Evolutionary conservation across 2,113 vertebrate species (phyloP).

Genomic region (Callionymus lyra): DNA sequence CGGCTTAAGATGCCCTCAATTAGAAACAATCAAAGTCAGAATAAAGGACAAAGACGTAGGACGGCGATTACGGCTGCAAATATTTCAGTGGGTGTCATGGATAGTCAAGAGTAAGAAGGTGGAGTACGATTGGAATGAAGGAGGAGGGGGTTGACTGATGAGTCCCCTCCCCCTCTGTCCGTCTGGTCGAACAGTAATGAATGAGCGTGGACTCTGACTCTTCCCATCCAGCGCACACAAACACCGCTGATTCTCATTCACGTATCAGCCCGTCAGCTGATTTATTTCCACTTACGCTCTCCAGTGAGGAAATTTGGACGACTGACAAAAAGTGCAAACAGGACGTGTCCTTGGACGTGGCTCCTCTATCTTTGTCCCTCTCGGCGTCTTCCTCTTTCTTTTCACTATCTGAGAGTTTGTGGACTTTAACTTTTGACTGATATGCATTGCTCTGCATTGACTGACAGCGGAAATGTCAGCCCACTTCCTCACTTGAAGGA

Average conservation of each 20-base stretch:
- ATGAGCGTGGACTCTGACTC: conserved; percentile 15
- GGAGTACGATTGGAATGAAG: conserved; percentile 4
- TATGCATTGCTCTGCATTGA: too few species aligned
- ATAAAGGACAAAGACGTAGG: too few species aligned
- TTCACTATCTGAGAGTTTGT: too few species aligned
- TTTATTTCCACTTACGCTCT: conserved; percentile 48
- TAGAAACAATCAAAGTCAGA: too few species aligned
- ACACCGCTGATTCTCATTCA: conserved; percentile 23
- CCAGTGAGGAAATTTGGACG: conserved; percentile 48
- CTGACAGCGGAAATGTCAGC: too few species aligned
- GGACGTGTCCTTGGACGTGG: conserved; percentile 43
- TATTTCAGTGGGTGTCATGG: background rate
- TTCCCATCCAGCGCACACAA: conserved; percentile 23
- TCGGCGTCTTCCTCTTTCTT: background rate
- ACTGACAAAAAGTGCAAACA: conserved; percentile 42
- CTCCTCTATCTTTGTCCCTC: background rate
- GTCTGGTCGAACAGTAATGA: conserved; percentile 16
- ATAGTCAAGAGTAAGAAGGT: conserved; percentile 7
- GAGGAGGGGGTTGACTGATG: conserved; percentile 13
- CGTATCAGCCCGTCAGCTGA: conserved; percentile 21
- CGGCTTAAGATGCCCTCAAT: too few species aligned
- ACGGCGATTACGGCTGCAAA: too few species aligned
- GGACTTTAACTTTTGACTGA: too few species aligned
- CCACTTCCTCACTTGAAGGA: too few species aligned
- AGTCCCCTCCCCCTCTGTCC: too few species aligned